These are phyloP conservation scores for Pristis pectinata DNA, from an alignment of 2,797 vertebrate genomes.

Conservation along the genomic window DNA sequence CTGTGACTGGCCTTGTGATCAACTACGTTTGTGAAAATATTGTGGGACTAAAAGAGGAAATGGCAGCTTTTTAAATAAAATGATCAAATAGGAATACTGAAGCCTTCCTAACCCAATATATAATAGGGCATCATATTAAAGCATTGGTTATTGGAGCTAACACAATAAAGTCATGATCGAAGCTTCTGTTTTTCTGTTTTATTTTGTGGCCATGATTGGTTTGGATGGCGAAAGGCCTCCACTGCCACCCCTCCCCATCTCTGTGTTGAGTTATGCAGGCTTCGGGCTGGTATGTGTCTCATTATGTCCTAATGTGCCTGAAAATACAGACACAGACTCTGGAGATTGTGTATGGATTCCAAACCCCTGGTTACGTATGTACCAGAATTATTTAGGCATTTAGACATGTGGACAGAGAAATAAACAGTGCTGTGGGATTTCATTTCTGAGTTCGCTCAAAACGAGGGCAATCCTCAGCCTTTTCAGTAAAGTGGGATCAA, in stretches of 20 bases:
- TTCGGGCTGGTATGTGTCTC: neutral
- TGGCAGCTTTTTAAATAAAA: neutral
- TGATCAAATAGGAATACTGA: neutral
- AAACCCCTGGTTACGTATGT: neutral
- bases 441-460: neutral
- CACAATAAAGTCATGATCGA: neutral
- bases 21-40: neutral
- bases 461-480: neutral
- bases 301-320: neutral
- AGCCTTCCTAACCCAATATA: no score
- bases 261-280: neutral
- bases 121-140: neutral
- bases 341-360: neutral
- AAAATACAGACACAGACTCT: neutral
- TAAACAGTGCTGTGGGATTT: neutral
- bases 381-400: neutral
- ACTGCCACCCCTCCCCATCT: no score
- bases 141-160: neutral
- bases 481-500: neutral
- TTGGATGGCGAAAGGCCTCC: neutral
- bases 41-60: neutral
- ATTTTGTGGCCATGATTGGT: neutral
- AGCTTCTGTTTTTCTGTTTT: constrained; percentile 4
- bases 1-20: neutral
- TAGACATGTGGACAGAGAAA: neutral